Evolutionary conservation across 2,797 vertebrate species (phyloP).

Genomic region (Poliocrania exsul): DNA sequence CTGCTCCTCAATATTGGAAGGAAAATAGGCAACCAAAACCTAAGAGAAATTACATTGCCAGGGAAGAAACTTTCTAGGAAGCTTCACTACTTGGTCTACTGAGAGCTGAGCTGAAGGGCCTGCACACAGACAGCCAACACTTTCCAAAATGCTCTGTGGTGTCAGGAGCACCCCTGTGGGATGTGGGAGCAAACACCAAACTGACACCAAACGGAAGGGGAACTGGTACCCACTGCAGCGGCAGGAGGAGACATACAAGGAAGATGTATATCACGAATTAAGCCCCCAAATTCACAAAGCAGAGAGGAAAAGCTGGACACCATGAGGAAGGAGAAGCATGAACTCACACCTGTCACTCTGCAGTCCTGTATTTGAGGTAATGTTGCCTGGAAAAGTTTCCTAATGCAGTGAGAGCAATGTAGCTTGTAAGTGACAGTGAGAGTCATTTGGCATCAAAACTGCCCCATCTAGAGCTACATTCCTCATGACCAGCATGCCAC

Average conservation of each 20-base stretch:
- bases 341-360: not conserved
- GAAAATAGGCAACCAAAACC: not conserved
- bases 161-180: fast-evolving
- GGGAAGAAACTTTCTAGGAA: not conserved
- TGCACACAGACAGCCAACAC: not conserved
- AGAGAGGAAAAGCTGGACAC: not conserved
- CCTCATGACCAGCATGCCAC: conserved; percentile 16
- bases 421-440: not conserved
- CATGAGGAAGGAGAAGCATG: not conserved
- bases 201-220: not conserved
- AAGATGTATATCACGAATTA: not conserved
- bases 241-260: not conserved
- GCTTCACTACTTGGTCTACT: not conserved
- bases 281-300: not conserved
- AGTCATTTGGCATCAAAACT: not conserved
- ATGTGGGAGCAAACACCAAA: too few species aligned
- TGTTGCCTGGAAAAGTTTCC: not conserved
- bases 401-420: not conserved
- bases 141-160: not conserved
- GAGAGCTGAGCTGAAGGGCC: not conserved
- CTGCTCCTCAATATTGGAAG: not conserved
- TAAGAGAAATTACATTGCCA: not conserved
- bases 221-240: not conserved
- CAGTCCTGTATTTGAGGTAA: not conserved
- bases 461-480: not conserved